Percentiles rank a stretch among this genome's conserved stretches.
Conservation (phyloP, 2,888 invertebrate genomes). For the Pinctada fucata region DNA sequence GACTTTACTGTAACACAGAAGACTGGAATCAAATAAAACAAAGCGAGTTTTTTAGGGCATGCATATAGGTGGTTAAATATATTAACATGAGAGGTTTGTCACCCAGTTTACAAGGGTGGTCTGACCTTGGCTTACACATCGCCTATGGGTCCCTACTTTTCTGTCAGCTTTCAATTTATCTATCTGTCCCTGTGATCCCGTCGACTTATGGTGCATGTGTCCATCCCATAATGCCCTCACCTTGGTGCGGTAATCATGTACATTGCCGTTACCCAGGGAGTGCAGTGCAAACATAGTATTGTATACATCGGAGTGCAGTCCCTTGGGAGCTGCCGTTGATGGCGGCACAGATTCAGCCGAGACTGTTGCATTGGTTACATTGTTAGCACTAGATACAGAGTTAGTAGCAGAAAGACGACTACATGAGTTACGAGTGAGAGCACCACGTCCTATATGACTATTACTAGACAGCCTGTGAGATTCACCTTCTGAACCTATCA, state of each 20-base stretch:
- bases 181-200: constrained; percentile 45
- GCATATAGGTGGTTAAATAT: neutral
- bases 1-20: too few species aligned
- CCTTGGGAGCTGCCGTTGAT: constrained; percentile 54
- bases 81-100: too few species aligned
- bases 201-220: constrained; percentile 47
- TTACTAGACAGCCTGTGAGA: neutral
- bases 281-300: constrained; percentile 75
- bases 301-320: constrained; percentile 74
- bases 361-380: constrained; percentile 10
- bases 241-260: constrained; percentile 69
- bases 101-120: neutral
- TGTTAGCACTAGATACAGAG: constrained; percentile 48
- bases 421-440: constrained; percentile 20
- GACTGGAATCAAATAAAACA: neutral
- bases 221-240: constrained; percentile 73
- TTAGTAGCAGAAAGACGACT: constrained; percentile 28
- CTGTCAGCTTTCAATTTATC: constrained; percentile 45
- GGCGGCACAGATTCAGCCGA: constrained; percentile 31
- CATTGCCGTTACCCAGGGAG: constrained; percentile 65
- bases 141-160: constrained; percentile 44
- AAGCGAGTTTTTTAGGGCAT: constrained; percentile 13
- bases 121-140: constrained; percentile 51
- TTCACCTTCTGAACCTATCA: constrained; percentile 22
- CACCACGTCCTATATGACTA: constrained; percentile 22